phyloP scores from a whole-genome alignment of 2,888 invertebrate genomes.

The Lasiommata megera region DNA sequence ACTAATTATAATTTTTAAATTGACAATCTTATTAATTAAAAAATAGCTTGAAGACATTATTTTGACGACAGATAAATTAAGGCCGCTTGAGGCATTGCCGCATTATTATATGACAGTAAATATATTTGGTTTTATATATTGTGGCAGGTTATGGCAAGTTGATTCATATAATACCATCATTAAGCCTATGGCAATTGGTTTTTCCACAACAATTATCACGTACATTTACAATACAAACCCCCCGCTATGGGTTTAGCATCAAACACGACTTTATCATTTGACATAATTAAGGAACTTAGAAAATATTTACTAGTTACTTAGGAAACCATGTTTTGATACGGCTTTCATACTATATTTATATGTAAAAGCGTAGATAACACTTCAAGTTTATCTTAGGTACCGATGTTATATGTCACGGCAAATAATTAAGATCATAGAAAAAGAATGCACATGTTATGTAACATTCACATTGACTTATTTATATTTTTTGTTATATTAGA shows the following conservation, averaged over 20 bases:
- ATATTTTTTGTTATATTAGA: conserved; percentile 77
- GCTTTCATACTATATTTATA: conserved; percentile 49
- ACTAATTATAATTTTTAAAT: no score
- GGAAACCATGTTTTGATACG: conserved; percentile 42
- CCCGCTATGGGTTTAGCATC: background rate
- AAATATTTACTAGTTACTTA: conserved; percentile 24
- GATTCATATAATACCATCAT: no score
- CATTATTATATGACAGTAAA: no score
- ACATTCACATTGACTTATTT: conserved; percentile 73
- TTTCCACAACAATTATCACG: no score
- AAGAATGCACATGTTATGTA: conserved; percentile 77
- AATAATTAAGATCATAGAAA: conserved; percentile 54
- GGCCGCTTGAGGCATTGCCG: no score
- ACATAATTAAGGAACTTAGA: conserved; percentile 11
- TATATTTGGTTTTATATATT: no score
- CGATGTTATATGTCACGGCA: conserved; percentile 56
- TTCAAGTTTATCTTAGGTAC: conserved; percentile 40
- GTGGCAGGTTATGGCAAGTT: no score
- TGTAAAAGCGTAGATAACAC: conserved; percentile 33
- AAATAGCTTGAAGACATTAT: no score
- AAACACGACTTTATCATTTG: background rate
- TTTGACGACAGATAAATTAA: no score
- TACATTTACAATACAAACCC: no score
- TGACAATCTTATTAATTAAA: no score
- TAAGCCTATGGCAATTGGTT: no score